Evolutionary conservation across 2,888 invertebrate genomes (phyloP).

Genomic region (Erebia aethiops): DNA sequence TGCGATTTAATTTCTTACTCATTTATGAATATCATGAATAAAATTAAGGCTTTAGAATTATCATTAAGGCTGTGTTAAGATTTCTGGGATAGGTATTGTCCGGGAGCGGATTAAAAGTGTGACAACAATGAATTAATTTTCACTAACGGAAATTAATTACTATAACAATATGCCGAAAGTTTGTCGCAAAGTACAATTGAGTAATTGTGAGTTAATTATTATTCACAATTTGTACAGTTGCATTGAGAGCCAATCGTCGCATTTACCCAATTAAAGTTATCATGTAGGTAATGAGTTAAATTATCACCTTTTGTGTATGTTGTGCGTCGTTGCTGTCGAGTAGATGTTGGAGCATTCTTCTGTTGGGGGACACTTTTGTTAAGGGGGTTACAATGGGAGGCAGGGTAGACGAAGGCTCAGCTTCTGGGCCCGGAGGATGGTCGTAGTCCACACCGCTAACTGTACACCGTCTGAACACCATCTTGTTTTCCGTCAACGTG

Average conservation of each 20-base stretch:
- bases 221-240: neutral
- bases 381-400: constrained; percentile 75
- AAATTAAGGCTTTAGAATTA: too few species aligned
- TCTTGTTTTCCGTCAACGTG: constrained; percentile 98
- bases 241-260: neutral
- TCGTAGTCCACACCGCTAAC: constrained; percentile 95
- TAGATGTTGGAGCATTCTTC: constrained; percentile 69
- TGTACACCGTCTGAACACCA: constrained; percentile 96
- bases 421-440: constrained; percentile 89
- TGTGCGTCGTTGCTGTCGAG: constrained; percentile 69
- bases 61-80: too few species aligned
- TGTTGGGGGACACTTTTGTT: constrained; percentile 74
- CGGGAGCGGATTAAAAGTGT: neutral
- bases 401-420: constrained; percentile 82
- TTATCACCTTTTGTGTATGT: constrained; percentile 84
- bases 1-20: too few species aligned
- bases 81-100: too few species aligned
- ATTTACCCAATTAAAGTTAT: neutral
- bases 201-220: neutral
- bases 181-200: constrained; percentile 1
- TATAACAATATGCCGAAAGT: neutral
- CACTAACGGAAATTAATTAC: neutral
- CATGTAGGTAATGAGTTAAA: constrained; percentile 12
- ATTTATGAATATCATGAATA: too few species aligned
- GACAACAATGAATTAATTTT: neutral